A percentile compares a stretch with the other conserved stretches of the same genome.
Conservation (phyloP, 2,797 vertebrate genomes). For the Lepidocolaptes lacrymiger region DNA sequence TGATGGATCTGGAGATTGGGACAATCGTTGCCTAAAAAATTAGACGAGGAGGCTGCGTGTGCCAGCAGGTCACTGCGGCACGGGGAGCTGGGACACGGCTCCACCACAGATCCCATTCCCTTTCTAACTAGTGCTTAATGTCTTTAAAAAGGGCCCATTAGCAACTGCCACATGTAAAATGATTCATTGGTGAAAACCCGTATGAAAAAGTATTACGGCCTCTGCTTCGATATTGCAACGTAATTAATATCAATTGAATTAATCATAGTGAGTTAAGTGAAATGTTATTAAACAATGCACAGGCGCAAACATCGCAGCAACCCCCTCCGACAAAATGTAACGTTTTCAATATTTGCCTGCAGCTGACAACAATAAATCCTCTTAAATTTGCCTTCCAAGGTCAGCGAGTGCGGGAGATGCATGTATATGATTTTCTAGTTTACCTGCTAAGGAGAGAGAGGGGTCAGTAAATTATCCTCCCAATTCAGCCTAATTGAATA, state of each 20-base stretch:
- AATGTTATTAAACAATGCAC: slow-evolving; percentile 53
- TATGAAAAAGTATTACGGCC: slow-evolving; percentile 48
- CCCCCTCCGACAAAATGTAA: slow-evolving; percentile 47
- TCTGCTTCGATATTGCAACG: slow-evolving; percentile 45
- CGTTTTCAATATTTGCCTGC: slow-evolving; percentile 39
- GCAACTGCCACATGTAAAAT: slow-evolving; percentile 31
- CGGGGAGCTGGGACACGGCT: not conserved
- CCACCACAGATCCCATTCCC: not conserved
- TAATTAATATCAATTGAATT: slow-evolving; percentile 69
- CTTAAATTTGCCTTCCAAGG: slow-evolving; percentile 69
- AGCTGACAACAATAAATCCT: slow-evolving; percentile 59
- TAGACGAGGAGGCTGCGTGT: not conserved
- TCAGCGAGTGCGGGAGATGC: slow-evolving; percentile 69
- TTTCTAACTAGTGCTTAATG: slow-evolving; percentile 13
- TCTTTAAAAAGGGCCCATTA: slow-evolving; percentile 46
- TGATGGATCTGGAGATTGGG: slow-evolving; percentile 23
- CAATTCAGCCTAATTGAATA: slow-evolving; percentile 65
- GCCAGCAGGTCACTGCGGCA: not conserved
- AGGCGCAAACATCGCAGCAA: not conserved
- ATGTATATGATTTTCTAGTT: slow-evolving; percentile 68
- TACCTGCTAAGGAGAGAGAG: slow-evolving; percentile 68
- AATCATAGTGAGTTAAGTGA: slow-evolving; percentile 43
- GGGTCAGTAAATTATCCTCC: slow-evolving; percentile 63
- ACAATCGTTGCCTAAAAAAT: slow-evolving; percentile 30
- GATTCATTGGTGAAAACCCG: slow-evolving; percentile 21